Conservation (phyloP, 2,797 vertebrate species). For the Petrocephalus sullivani region DNA sequence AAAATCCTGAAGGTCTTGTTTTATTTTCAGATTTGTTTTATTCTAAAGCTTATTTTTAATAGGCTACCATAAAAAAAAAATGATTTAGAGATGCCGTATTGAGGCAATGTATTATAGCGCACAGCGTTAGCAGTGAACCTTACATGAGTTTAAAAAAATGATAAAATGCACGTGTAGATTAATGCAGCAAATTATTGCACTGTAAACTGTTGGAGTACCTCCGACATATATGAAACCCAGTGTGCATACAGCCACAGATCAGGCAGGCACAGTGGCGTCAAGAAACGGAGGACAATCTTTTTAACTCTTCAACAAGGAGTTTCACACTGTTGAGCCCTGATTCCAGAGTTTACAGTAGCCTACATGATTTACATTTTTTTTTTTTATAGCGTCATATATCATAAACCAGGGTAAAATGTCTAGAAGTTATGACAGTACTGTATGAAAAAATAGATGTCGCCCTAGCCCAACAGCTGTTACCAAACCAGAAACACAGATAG, state of each 20-base stretch:
- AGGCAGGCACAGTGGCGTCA: neutral
- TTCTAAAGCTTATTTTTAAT: neutral
- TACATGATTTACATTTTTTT: neutral
- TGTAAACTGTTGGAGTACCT: neutral
- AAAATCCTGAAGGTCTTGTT: neutral
- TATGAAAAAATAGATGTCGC: neutral
- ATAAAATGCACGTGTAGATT: neutral
- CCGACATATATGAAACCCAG: neutral
- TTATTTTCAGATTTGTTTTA: no score
- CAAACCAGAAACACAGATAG: neutral
- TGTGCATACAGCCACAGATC: neutral
- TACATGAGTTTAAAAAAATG: neutral
- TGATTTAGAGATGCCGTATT: neutral
- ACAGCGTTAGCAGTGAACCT: neutral
- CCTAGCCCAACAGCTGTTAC: neutral
- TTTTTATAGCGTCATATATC: neutral
- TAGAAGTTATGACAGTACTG: neutral
- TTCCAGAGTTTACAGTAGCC: neutral
- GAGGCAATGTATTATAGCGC: neutral
- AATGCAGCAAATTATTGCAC: neutral
- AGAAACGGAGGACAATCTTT: neutral
- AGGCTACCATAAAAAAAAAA: neutral
- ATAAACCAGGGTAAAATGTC: neutral
- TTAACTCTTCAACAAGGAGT: neutral
- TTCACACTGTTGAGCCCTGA: neutral